Evolutionary conservation across 2,797 vertebrate genomes (phyloP).

Genomic region (Sebastes matsubarae): DNA sequence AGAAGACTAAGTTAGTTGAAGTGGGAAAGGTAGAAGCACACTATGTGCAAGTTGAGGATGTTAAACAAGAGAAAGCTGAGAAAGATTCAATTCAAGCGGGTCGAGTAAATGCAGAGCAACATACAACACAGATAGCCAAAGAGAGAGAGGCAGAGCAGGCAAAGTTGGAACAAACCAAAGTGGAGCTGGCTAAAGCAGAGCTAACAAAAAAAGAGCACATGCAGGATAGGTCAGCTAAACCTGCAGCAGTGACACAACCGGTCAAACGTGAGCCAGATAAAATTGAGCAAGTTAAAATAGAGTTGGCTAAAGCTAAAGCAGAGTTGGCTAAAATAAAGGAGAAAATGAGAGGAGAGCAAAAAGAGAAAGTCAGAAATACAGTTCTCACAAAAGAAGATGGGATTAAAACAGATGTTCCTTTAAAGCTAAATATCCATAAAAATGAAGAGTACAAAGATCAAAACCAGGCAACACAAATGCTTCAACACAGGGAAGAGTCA

Average conservation of each 20-base stretch:
- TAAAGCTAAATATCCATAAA: not conserved
- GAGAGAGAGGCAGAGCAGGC: constrained; percentile 15
- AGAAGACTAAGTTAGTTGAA: constrained; percentile 1
- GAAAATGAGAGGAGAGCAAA: constrained; percentile 68
- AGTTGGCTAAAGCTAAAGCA: constrained; percentile 75
- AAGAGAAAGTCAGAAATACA: constrained; percentile 45
- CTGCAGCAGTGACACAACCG: constrained; percentile 22
- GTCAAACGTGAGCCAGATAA: constrained; percentile 60
- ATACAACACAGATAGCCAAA: not conserved
- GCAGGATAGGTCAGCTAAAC: constrained; percentile 35
- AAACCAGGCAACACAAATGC: constrained; percentile 7
- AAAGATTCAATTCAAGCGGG: not conserved
- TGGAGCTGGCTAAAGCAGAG: constrained; percentile 15
- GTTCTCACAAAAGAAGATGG: constrained; percentile 21
- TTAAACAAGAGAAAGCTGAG: constrained; percentile 10
- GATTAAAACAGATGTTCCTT: constrained; percentile 7
- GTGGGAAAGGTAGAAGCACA: constrained; percentile 25
- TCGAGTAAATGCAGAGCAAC: constrained; percentile 7
- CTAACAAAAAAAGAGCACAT: constrained; percentile 38
- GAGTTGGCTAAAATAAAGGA: constrained; percentile 74
- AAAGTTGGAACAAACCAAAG: constrained; percentile 27
- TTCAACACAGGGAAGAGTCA: constrained; percentile 23
- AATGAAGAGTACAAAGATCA: constrained; percentile 17
- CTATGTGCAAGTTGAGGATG: constrained; percentile 4
- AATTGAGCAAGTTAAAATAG: constrained; percentile 68